Evolutionary conservation across 1,140 invertebrate species (phyloP), one percentile per base, ranked within the genome.

Genomic region (Drosophila ficusphila): DNA sequence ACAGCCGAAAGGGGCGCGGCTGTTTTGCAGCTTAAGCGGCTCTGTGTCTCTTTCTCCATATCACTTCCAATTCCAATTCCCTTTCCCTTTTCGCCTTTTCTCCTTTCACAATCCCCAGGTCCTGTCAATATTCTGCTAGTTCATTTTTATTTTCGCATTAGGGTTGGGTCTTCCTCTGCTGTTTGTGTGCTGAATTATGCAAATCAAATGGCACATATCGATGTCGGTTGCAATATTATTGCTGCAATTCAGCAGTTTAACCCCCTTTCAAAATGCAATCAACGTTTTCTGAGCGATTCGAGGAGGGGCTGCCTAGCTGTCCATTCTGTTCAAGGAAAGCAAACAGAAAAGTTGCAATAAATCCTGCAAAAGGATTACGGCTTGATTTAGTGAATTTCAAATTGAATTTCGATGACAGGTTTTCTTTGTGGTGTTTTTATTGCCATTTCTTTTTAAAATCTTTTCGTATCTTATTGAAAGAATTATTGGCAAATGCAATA

Each of bases 211-310:
- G 76, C 76, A 88, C 67, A 81, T 86, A 86, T 86, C 76, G 68
- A 69, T 86, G 82, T 86, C 82, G 79, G 64, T 77, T 86, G 81
- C 81, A 86, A 76, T 86, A 88, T 81, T 88, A 86, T 86, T 86
- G 82, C 76, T 81, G 79, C 81, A 86, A 83, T 79, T 85, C 76
- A 86, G 76, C 81, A 86, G 27, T 67, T 83, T 72, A 62, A 58
- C 48, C 62, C 69, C 64, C 54, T 61, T 62, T 61, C 48, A 64
- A 52, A 68, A 48, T 71, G 77, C 77, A 81, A 79, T 79, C 77
- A 79, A 57, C 58, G 36, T 61, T 64, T 34, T 18, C 48, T 38
- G 25, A 54, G 57, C 57, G 14, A n/a, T 53, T 39, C 4, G 21
- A 18, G 41, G 53, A 18, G 53, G 53, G 53, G 42, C 53, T 46